A percentile compares a stretch with the other conserved stretches of the same genome.
Evolutionary conservation across 2,113 vertebrate genomes (phyloP).

Genomic region (Corydoras maculifer): DNA sequence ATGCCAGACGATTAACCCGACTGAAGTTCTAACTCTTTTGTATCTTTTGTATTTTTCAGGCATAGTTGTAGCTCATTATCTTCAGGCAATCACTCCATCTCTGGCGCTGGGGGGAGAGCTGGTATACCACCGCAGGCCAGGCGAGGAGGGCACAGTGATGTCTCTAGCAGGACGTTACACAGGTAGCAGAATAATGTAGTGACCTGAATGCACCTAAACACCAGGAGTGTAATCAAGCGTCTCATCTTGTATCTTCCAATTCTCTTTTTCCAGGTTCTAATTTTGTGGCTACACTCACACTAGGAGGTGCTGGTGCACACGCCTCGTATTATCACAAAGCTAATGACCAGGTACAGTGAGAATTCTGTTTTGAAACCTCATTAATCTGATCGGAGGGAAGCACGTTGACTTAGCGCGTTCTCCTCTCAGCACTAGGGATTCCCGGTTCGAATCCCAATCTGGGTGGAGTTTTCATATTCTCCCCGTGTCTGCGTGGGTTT

Average conservation of each 20-base stretch:
- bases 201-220: too few relatives aligned
- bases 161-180: slow-evolving; percentile 80
- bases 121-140: slow-evolving; percentile 76
- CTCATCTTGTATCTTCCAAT: neutral
- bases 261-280: slow-evolving; percentile 64
- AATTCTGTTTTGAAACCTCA: neutral
- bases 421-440: too few relatives aligned
- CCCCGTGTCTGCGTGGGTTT: too few relatives aligned
- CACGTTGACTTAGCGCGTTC: too few relatives aligned
- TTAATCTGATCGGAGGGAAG: too few relatives aligned
- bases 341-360: slow-evolving; percentile 73
- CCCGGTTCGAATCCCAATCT: too few relatives aligned
- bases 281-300: slow-evolving; percentile 73
- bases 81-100: slow-evolving; percentile 75
- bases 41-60: slow-evolving; percentile 51
- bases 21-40: neutral
- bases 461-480: too few relatives aligned
- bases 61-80: slow-evolving; percentile 76
- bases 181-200: slow-evolving; percentile 47
- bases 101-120: slow-evolving; percentile 81
- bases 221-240: neutral
- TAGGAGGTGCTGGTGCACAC: slow-evolving; percentile 75
- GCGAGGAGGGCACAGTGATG: slow-evolving; percentile 76
- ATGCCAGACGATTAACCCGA: neutral
- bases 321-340: slow-evolving; percentile 84